Evolutionary conservation across 2,797 vertebrate genomes (phyloP), one percentile per base, ranked within the genome.

Genomic region (Hippoglossus hippoglossus): DNA sequence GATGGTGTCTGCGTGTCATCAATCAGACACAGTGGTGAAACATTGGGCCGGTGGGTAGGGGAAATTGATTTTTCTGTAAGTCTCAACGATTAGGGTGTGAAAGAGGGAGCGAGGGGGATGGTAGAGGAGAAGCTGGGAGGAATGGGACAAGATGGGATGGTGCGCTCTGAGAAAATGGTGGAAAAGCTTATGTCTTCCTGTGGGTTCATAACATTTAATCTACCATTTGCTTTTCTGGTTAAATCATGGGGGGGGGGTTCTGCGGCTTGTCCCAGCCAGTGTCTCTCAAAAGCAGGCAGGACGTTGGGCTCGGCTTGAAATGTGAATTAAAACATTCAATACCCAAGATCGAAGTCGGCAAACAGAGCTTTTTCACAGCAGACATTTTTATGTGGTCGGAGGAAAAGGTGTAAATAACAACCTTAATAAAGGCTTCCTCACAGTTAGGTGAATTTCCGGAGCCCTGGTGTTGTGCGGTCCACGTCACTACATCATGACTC

Each of bases 41-140:
- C 86, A 89, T 58, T 79, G 83, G 85, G 61, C 80, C 68, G 49
- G 77, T 31, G 75, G 87, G 68, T 85, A 86, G 84, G 85, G 87
- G 91, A 88, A 92, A 93, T 93, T 87, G 91, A 92, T 92, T 92
- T 91, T 92, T 89, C 87, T 92, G 82, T 89, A 91, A 90, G 86
- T 88, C 86, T 85, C 81, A 78, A 81, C 85, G 88, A 92, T 93
- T 92, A 91, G 87, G 87, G 90, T 89, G 87, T 90, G 88, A 84
- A 81, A 74, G 76, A 65, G 65, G 71, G 73, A 73, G 70, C 1
- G 64, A 16, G 44, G 41, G 53, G 6, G 53, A 36, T 10, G 63
- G 49, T 70, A 60, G 47, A 41, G 62, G 68, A 60, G 41, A 61
- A 56, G 53, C 22, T 51, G 53, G 66, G 50, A 57, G 67, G 67